Evolutionary conservation across 2,113 vertebrate genomes (phyloP), one percentile per base, ranked within the genome.

Genomic region (Platysteira castanea): DNA sequence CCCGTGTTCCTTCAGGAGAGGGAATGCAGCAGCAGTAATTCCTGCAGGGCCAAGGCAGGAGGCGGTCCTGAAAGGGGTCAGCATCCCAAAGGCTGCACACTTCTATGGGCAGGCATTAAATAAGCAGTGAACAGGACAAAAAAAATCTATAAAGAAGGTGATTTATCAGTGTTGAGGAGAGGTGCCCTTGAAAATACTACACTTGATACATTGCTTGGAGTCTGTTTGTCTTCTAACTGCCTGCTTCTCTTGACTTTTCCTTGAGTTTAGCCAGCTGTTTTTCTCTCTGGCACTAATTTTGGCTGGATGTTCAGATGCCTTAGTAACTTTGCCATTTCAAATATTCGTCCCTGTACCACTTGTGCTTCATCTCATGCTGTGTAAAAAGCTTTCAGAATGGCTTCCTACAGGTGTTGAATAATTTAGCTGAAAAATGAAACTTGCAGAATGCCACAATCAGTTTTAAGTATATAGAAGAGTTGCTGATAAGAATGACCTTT

Each of bases 371-470:
- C 81, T 90, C 75, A 57, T 28, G 85, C 92, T 95, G 94, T 83
- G 92, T 76, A 78, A 87, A 90, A 90, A 90, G 75, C 88, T 93
- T 92, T 90, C 79, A 60, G 92, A 37, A 88, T 33, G 63, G 79
- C 67, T 94, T 97, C 88, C 94, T 86, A 86, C 71, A 90, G 85
- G 85, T 90, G 54, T 53, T 80, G 96, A 92, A 88, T 95, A 92
- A 90, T 90, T 94, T 88, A 80, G 83, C 56, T 92, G 85, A 57
- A 69, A 90, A 96, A 93, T 90, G 71, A 88, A 95, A 93, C 54
- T 90, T 74, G 71, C 88, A 90, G 94, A 97, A 96, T 96, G 82
- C 88, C 88, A 93, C 88, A 93, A 91, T 92, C 90, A 90, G 85
- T 83, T 90, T 84, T 88, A 85, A 95, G 88, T 90, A 69, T 83